phyloP scores from a whole-genome alignment of 2,113 vertebrate genomes.

The Myanophis thanlyinensis region DNA sequence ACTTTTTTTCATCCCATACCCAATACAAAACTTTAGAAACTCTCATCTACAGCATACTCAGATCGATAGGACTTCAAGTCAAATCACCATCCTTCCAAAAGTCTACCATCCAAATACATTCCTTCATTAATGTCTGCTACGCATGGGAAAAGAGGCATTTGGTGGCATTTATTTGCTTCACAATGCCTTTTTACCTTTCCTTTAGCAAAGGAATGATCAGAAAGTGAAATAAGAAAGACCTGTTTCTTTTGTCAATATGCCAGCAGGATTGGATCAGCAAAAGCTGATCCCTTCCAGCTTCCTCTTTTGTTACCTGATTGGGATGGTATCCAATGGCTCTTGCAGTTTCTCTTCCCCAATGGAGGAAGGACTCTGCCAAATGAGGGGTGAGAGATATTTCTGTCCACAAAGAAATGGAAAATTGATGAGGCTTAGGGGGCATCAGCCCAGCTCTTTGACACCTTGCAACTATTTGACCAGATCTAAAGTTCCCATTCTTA shows the following conservation, averaged over 20 bases:
- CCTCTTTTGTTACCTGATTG: background rate
- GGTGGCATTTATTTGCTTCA: too few species aligned
- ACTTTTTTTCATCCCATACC: background rate
- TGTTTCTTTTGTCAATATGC: background rate
- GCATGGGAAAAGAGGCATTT: background rate
- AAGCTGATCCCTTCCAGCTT: background rate
- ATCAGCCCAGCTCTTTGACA: background rate
- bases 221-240: background rate
- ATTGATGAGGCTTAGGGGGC: background rate
- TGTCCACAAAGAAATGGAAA: background rate
- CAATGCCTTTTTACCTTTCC: background rate
- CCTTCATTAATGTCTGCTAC: background rate
- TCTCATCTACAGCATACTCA: background rate
- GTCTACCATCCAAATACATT: background rate
- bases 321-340: background rate
- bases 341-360: background rate
- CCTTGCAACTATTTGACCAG: background rate
- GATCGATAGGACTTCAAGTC: background rate
- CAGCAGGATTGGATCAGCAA: background rate
- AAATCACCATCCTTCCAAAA: background rate
- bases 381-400: background rate
- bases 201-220: background rate
- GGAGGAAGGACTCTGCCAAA: background rate
- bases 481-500: background rate
- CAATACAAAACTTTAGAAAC: background rate